Evolutionary conservation across 2,113 vertebrate genomes (phyloP), one percentile per base, ranked within the genome.

Genomic region (Spheniscus mendiculus): DNA sequence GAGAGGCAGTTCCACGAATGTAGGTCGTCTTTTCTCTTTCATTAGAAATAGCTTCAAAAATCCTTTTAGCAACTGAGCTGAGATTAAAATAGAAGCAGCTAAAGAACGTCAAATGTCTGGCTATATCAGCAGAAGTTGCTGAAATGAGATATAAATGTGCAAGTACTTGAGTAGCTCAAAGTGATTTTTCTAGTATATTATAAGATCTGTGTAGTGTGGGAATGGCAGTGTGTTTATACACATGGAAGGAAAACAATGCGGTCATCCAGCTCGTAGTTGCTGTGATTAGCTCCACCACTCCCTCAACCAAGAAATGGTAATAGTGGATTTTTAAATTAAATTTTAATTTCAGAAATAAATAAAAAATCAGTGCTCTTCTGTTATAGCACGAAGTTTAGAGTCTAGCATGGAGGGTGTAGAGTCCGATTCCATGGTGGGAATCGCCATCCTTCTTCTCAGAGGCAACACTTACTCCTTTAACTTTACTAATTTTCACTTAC

Each of bases 71-170:
- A 55, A 5, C 55, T 61, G 80, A 88, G 52, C 40, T 63, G 78
- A 74, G 27, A 11, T 70, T 91, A 87, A 91, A 94, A 81, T 76
- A 91, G 87, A 71, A 94, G 42, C 72, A 66, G 45, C 55, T 82
- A 6, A 45, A 83, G 25, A 90, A 20, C 12, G 5, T 87, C 22
- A 38, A 6, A 42, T 47, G 25, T 49, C 71, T 86, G 71, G 12
- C 47, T 88, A 27, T 53, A 8, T 93, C 59, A 66, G 16, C 38
- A 42, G 66, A 50, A 69, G 38, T 9, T 91, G 72, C 49, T 81
- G 56, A 66, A 90, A 40, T 36, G 34, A 87, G 40, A 62, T 38
- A 23, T 6, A 62, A 79, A 58, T 1, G 1, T 70, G 19, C 20
- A 66, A 58, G n/a, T 45, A 12, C 38, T 65, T 32, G 25, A 70